Base-by-base conservation (phyloP, 2,888 invertebrate genomes). In the Busseola fusca region DNA sequence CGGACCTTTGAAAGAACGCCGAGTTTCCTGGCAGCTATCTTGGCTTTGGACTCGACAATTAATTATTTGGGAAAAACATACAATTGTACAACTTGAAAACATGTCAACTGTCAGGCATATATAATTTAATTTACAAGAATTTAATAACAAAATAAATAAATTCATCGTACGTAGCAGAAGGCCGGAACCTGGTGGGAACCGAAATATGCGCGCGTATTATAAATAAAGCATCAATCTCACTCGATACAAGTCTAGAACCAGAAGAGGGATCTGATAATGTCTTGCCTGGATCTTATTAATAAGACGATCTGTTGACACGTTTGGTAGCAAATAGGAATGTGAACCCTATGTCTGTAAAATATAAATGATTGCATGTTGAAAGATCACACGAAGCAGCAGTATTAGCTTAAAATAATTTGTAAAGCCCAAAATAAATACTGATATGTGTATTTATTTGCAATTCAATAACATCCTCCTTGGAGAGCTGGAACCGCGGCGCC, bases 211-310 rank as follows among this genome's bases (percentile, higher is more conserved):
- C 69, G 80, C 83, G 77, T 70, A 86, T 89, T 87, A 87, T 86
- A 89, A 87, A 89, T 89, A 89, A 86, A 83, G 68, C 83, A 86
- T 88, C 87, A 82, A 85, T 87, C 84, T 83, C 78, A 74, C 65
- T 79, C 76, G 79, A 72, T 79, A 81, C 78, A 76, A 65, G 52
- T 65, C 69, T 65, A 58, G 42, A 62, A 68, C 54, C 58, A 63
- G 59, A 68, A 56, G 52, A 66, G 65, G 40, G 66, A 21, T 65
- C 57, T 71, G 54, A 71, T 81, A 71, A 81, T 76, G 37, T 78
- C 66, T 70, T 14, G 62, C n/a, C 34, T 69, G 52, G 50, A 64
- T 67, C n/a, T 67, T 65, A 25, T n/a, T 50, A 30, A 27, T 45
- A 64, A n/a, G n/a, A n/a, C 58, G 71, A 78, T 78, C 34, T 73